A percentile compares a stretch with the other conserved stretches of the same genome.
phyloP scores from a whole-genome alignment of 2,888 invertebrate genomes.

The Dioctria linearis region DNA sequence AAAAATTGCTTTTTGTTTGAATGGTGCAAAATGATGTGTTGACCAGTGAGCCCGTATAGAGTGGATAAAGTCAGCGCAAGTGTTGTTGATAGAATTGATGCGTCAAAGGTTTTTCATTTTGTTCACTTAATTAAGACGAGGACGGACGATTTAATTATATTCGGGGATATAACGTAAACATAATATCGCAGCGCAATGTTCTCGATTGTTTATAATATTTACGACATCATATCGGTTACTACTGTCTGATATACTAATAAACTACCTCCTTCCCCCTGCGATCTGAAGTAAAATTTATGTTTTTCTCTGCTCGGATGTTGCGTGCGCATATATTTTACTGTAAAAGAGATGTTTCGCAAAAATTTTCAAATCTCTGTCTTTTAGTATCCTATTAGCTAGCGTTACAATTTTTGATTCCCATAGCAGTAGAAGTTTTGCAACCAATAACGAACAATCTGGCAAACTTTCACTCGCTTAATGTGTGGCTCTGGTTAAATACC shows the following conservation, averaged over 20 bases:
- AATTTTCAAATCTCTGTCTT: background rate
- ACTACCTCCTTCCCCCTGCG: too few relatives aligned
- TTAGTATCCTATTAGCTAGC: background rate
- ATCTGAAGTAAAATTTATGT: too few relatives aligned
- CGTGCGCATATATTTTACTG: background rate
- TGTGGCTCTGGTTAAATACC: background rate
- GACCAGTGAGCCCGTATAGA: slow-evolving; percentile 27
- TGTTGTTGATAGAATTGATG: slow-evolving; percentile 14
- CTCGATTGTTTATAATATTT: slow-evolving; percentile 24
- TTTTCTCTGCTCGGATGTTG: too few relatives aligned
- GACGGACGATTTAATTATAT: slow-evolving; percentile 11
- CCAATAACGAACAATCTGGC: slow-evolving; percentile 6
- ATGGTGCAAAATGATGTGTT: slow-evolving; percentile 31
- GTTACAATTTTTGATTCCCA: background rate
- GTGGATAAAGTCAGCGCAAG: slow-evolving; percentile 22
- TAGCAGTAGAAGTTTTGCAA: slow-evolving; percentile 3
- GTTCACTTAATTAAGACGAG: slow-evolving; percentile 13
- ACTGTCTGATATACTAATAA: too few relatives aligned
- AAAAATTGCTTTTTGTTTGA: slow-evolving; percentile 15
- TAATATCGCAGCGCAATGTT: slow-evolving; percentile 23
- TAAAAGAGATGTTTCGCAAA: background rate
- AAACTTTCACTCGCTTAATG: slow-evolving; percentile 44
- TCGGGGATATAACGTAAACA: slow-evolving; percentile 18
- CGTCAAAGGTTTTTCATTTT: slow-evolving; percentile 43
- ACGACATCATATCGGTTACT: slow-evolving; percentile 25